phyloP scores from a whole-genome alignment of 2,113 vertebrate genomes.

The Gymnobelideus leadbeateri region DNA sequence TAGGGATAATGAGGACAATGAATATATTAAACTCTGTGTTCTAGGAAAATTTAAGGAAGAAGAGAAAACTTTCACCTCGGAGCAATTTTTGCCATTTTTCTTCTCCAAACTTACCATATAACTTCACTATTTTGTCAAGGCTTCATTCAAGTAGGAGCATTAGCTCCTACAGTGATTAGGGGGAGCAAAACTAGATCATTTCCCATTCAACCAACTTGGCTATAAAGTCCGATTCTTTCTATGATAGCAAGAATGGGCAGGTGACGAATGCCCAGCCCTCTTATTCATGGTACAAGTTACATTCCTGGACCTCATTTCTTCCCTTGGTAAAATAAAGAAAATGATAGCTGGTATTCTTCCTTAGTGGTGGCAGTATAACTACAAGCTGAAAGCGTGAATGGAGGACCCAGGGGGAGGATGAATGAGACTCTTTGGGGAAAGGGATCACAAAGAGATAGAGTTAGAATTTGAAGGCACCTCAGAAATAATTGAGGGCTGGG shows the following conservation, averaged over 20 bases:
- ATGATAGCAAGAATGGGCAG: accelerated
- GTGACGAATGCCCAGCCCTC: not conserved
- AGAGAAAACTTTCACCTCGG: not conserved
- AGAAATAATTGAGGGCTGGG: not conserved
- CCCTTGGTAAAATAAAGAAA: not conserved
- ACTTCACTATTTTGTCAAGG: not conserved
- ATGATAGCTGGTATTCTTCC: not conserved
- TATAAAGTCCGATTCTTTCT: not conserved
- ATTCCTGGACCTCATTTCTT: not conserved
- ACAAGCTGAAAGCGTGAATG: not conserved
- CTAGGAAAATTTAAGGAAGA: not conserved
- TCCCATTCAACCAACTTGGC: not conserved
- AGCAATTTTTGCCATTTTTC: not conserved
- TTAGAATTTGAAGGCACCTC: not conserved
- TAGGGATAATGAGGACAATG: not conserved
- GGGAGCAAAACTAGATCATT: not conserved
- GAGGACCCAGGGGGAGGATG: not conserved
- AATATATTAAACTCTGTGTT: not conserved
- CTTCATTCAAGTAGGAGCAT: not conserved
- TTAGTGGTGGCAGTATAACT: not conserved
- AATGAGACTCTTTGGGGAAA: not conserved
- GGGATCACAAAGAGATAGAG: not conserved
- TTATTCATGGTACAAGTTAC: not conserved
- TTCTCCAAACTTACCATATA: not conserved
- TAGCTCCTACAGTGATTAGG: not conserved